Evolutionary conservation across 2,113 vertebrate genomes (phyloP).

Genomic region (Raja brachyura): DNA sequence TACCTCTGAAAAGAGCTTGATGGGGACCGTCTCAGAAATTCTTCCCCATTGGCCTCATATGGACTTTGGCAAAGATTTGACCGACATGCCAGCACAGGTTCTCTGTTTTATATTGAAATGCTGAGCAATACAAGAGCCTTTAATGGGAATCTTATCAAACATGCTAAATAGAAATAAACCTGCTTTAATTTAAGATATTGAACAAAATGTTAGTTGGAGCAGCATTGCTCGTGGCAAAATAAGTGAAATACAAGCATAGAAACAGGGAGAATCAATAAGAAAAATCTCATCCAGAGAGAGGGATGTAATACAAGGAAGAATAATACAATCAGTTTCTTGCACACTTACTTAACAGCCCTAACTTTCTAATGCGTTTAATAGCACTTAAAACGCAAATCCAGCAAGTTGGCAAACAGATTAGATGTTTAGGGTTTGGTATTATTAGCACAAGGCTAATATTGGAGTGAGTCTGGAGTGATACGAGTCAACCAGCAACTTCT

Average conservation of each 20-base stretch:
- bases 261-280: not conserved
- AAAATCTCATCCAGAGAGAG: not conserved
- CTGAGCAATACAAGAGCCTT: not conserved
- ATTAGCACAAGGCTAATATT: not conserved
- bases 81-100: not conserved
- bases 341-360: no score
- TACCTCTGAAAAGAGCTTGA: not conserved
- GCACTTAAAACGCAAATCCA: not conserved
- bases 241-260: not conserved
- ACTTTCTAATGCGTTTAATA: not conserved
- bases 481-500: no score
- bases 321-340: no score
- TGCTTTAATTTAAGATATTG: not conserved
- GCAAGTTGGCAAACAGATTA: not conserved
- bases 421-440: not conserved
- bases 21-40: no score
- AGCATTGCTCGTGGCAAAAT: not conserved
- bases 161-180: not conserved
- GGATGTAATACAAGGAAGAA: no score
- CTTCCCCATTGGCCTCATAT: not conserved
- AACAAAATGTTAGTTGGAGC: not conserved
- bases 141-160: not conserved
- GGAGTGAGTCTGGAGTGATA: no score
- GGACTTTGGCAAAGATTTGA: not conserved
- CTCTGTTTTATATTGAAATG: no score